These are phyloP conservation scores for Stegastes partitus DNA, from an alignment of 2,113 vertebrate genomes.

Conservation along the genomic window DNA sequence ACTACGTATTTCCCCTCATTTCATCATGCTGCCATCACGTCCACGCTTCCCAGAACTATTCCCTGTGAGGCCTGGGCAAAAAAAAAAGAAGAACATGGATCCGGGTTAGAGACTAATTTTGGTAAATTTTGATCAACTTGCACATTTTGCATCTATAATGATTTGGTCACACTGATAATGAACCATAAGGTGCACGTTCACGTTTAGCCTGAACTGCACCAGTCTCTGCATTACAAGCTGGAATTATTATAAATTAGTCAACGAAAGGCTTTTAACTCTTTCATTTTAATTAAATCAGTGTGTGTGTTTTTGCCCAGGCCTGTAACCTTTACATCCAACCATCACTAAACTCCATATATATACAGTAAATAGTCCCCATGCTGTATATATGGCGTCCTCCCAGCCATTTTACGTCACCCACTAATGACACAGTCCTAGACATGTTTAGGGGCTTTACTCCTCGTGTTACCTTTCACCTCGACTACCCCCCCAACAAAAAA, in stretches of 20 bases:
- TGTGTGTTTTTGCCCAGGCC: conserved; percentile 52
- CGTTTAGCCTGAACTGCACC: no score
- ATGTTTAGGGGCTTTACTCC: background rate
- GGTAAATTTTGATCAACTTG: conserved; percentile 14
- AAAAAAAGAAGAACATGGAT: conserved; percentile 4
- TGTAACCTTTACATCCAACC: conserved; percentile 11
- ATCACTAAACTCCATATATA: conserved; percentile 38
- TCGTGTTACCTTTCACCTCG: conserved; percentile 18
- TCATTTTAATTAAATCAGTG: conserved; percentile 5
- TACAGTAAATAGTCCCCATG: background rate
- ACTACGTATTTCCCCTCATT: conserved; percentile 76
- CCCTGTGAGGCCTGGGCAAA: conserved; percentile 52
- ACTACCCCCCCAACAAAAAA: no score
- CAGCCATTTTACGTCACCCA: conserved; percentile 44
- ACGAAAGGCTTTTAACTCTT: background rate
- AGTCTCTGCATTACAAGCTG: no score
- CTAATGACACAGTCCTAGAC: conserved; percentile 16
- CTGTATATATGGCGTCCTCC: conserved; percentile 37
- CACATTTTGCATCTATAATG: background rate
- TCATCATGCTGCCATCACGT: conserved; percentile 71
- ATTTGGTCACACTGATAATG: no score
- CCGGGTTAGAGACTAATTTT: background rate
- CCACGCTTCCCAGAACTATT: conserved; percentile 46
- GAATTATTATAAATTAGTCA: no score
- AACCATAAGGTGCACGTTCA: no score